These are phyloP conservation scores for Pachyrhynchus sulphureomaculatus DNA, from an alignment of 1,140 invertebrate genomes.

Conservation along the genomic window DNA sequence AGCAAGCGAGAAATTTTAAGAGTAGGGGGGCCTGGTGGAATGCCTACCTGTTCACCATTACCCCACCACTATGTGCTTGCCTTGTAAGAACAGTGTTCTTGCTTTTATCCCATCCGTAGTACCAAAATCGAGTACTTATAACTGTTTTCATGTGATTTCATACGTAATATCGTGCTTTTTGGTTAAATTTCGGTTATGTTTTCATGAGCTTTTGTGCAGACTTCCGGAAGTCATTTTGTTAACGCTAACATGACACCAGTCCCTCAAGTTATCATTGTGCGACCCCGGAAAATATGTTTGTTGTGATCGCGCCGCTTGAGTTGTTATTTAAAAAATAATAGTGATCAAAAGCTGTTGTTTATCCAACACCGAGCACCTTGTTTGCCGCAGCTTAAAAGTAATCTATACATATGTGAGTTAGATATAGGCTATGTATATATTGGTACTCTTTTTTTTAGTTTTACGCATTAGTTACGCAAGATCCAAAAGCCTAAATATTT, in stretches of 20 bases:
- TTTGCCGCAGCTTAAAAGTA: constrained; percentile 7
- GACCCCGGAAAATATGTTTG: not conserved
- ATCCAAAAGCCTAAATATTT: not conserved
- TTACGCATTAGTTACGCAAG: constrained; percentile 1
- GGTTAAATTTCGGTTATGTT: not conserved
- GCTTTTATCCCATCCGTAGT: constrained; percentile 23
- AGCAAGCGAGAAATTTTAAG: constrained; percentile 17
- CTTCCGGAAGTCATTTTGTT: not conserved
- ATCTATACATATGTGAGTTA: not conserved
- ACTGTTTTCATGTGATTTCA: constrained; percentile 17
- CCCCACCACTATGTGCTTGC: constrained; percentile 20
- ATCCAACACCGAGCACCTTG: not conserved
- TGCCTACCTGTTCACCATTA: constrained; percentile 30
- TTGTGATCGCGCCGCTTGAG: constrained; percentile 4
- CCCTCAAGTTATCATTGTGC: not conserved
- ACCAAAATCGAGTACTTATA: constrained; percentile 21
- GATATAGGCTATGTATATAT: too few species aligned
- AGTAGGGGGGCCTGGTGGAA: constrained; percentile 15
- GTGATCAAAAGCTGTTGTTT: not conserved
- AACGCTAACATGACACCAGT: not conserved
- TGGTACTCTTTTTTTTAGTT: not conserved
- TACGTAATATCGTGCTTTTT: not conserved
- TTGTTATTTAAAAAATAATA: constrained; percentile 5
- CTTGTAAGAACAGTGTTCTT: constrained; percentile 27
- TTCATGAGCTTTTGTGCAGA: too few species aligned